These are phyloP conservation scores for Eustalomyia histrio DNA, from an alignment of 2,888 invertebrate species.

Conservation along the genomic window DNA sequence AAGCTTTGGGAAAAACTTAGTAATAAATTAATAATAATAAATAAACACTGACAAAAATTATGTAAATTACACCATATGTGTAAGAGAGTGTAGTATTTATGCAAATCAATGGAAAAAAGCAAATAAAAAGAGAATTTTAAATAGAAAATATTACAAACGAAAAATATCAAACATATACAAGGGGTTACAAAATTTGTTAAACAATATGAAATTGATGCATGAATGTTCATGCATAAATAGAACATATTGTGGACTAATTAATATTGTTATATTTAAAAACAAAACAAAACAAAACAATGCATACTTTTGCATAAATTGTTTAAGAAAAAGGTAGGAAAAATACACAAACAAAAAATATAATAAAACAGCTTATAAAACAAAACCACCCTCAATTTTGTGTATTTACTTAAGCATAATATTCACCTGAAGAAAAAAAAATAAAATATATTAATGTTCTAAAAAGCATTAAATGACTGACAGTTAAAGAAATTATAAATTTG, in stretches of 20 bases:
- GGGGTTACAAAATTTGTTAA: not conserved
- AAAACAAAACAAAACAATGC: constrained; percentile 30
- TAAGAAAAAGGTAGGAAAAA: constrained; percentile 9
- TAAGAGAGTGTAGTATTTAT: constrained; percentile 22
- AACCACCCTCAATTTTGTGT: constrained; percentile 23
- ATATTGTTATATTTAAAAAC: constrained; percentile 33
- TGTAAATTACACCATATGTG: constrained; percentile 55
- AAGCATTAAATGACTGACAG: constrained; percentile 41
- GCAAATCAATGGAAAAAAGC: not conserved
- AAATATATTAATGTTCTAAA: constrained; percentile 39
- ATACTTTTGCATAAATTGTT: constrained; percentile 36
- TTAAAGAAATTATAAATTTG: constrained; percentile 51
- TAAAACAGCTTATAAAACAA: constrained; percentile 22
- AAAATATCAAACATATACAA: not conserved
- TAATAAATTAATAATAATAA: not conserved
- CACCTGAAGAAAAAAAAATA: constrained; percentile 38
- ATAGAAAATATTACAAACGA: not conserved
- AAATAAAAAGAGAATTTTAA: constrained; percentile 4
- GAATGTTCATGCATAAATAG: constrained; percentile 60
- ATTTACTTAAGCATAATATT: not conserved
- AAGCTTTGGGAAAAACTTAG: constrained; percentile 5
- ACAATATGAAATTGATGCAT: constrained; percentile 19
- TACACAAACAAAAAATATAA: not conserved
- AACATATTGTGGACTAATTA: constrained; percentile 45
- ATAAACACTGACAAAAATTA: constrained; percentile 31